phyloP scores from a whole-genome alignment of 1,140 invertebrate species.

The Drosophila busckii region DNA sequence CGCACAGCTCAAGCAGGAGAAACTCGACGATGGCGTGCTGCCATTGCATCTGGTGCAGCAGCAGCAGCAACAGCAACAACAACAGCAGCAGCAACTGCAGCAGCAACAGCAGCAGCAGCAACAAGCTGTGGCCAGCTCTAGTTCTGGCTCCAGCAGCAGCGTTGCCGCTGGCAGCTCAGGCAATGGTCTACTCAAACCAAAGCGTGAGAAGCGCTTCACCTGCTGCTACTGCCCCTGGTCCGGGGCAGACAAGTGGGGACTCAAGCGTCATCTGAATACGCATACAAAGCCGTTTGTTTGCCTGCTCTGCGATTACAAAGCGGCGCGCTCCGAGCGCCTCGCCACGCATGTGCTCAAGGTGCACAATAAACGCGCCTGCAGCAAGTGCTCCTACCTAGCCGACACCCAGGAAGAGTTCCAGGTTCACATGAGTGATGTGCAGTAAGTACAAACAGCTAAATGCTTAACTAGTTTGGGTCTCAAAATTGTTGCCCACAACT shows the following conservation, averaged over 20 bases:
- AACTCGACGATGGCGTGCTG: constrained; percentile 65
- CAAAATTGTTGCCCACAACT: background rate
- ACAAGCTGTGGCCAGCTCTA: constrained; percentile 60
- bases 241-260: constrained; percentile 95
- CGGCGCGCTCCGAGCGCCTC: constrained; percentile 90
- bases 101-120: constrained; percentile 17
- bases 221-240: constrained; percentile 94
- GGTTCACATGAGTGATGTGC: constrained; percentile 86
- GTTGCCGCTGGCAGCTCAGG: constrained; percentile 35
- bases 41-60: constrained; percentile 43
- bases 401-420: constrained; percentile 88
- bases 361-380: constrained; percentile 93
- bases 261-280: constrained; percentile 94
- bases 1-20: constrained; percentile 76
- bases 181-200: constrained; percentile 77
- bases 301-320: constrained; percentile 93
- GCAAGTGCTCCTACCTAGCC: constrained; percentile 90
- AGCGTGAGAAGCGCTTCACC: constrained; percentile 84
- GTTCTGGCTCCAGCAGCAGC: constrained; percentile 52
- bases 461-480: no score
- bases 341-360: constrained; percentile 94
- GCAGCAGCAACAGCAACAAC: constrained; percentile 36
- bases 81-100: constrained; percentile 31
- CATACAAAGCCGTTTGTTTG: constrained; percentile 94
- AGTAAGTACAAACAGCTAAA: constrained; percentile 82